Conservation (phyloP, 1,140 invertebrate genomes). For the Parasteatoda tepidariorum region DNA sequence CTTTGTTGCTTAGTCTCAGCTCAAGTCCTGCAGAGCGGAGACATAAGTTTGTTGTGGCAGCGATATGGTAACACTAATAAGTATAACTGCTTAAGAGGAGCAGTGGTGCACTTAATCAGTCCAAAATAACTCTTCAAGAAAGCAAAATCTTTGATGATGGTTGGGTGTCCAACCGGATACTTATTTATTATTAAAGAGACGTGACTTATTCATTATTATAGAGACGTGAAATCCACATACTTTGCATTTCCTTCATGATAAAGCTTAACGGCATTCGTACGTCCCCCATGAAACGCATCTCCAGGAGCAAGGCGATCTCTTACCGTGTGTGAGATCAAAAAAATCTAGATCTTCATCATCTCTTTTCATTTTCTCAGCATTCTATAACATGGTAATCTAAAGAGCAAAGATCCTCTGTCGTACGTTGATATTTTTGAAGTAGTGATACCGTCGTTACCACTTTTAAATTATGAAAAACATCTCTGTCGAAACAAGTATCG, state of each 20-base stretch:
- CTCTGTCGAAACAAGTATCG: not conserved
- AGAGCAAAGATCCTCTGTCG: not conserved
- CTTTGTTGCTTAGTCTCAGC: not conserved
- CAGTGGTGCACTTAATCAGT: not conserved
- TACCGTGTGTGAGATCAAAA: not conserved
- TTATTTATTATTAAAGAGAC: not conserved
- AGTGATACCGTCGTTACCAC: not conserved
- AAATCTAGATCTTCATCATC: not conserved
- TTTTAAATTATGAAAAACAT: not conserved
- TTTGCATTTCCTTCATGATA: slow-evolving; percentile 62
- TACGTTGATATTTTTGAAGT: not conserved
- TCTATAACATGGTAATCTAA: not conserved
- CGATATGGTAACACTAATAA: not conserved
- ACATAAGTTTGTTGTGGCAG: not conserved
- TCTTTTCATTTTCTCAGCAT: not conserved
- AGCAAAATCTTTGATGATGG: not conserved
- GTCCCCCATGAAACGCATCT: slow-evolving; percentile 67
- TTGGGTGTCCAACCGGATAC: slow-evolving; percentile 5
- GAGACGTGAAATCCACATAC: slow-evolving; percentile 66
- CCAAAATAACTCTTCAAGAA: not conserved
- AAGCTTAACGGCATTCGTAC: slow-evolving; percentile 65
- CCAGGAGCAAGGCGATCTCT: slow-evolving; percentile 10
- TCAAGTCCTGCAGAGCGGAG: slow-evolving; percentile 15
- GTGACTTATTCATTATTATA: slow-evolving; percentile 66
- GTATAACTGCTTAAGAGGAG: not conserved